Evolutionary conservation across 2,113 vertebrate genomes (phyloP).

Genomic region (Cyanistes caeruleus): DNA sequence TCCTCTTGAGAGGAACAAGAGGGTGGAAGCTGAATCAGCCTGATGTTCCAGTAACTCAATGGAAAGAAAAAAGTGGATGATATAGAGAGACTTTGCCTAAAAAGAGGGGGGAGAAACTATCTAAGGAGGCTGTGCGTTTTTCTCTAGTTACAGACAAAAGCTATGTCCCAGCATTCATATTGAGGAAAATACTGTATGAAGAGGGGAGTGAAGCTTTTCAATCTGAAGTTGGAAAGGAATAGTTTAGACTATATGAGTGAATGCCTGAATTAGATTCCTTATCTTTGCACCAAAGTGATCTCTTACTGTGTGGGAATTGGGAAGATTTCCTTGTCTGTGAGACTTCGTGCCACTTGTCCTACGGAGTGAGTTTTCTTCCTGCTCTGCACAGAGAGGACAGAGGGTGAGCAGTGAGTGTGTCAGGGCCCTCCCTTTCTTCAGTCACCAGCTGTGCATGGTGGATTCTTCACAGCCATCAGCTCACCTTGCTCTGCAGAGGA

Average conservation of each 20-base stretch:
- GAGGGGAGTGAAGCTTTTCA: neutral
- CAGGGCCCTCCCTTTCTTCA: neutral
- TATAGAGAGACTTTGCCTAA: neutral
- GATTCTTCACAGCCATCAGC: neutral
- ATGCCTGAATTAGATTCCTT: neutral
- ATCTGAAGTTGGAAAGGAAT: neutral
- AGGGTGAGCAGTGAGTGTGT: fast-evolving
- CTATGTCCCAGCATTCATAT: neutral
- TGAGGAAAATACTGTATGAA: neutral
- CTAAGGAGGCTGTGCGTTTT: fast-evolving
- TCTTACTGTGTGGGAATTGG: neutral
- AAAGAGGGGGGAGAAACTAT: neutral
- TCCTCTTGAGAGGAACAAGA: neutral
- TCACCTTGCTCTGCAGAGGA: neutral
- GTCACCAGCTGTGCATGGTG: fast-evolving
- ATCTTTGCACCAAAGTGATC: neutral
- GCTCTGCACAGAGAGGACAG: neutral
- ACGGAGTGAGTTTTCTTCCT: neutral
- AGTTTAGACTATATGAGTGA: neutral
- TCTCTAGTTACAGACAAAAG: neutral
- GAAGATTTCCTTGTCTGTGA: neutral
- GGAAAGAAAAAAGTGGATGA: neutral
- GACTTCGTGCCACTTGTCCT: neutral
- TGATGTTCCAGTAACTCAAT: neutral
- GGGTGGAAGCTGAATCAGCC: neutral